Percentiles rank a stretch among this genome's conserved stretches.
Evolutionary conservation across 2,888 invertebrate genomes (phyloP).

Genomic region (Aricia artaxerxes): DNA sequence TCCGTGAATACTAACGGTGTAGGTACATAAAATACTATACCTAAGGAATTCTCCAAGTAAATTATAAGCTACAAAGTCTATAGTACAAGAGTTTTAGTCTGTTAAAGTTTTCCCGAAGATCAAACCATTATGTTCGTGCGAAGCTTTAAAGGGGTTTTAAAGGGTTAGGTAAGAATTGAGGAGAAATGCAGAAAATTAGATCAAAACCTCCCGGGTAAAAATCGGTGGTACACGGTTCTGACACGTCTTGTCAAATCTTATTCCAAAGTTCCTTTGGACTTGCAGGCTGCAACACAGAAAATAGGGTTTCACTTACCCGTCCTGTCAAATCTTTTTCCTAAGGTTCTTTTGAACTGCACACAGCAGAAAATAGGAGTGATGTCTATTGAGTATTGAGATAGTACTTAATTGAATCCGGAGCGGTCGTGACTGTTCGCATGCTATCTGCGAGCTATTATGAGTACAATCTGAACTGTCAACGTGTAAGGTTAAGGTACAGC

Average conservation of each 20-base stretch:
- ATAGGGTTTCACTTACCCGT: not conserved
- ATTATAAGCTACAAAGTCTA: not conserved
- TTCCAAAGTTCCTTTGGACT: not conserved
- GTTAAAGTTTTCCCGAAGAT: not conserved
- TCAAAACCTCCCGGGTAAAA: no score
- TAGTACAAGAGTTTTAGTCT: not conserved
- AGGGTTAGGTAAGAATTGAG: no score
- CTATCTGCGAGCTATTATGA: slow-evolving; percentile 37
- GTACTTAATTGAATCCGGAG: slow-evolving; percentile 31
- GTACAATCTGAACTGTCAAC: slow-evolving; percentile 41
- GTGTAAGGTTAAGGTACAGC: slow-evolving; percentile 36
- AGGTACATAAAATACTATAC: not conserved
- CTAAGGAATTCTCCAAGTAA: not conserved
- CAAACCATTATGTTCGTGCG: no score
- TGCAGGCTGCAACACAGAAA: no score
- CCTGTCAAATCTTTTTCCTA: not conserved
- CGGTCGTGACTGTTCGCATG: slow-evolving; percentile 26
- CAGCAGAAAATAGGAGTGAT: not conserved
- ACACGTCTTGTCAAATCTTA: not conserved
- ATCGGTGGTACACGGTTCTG: not conserved
- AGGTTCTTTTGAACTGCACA: not conserved
- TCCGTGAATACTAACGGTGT: not conserved
- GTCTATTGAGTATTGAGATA: not conserved
- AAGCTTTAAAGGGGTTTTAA: no score
- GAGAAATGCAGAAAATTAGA: no score